phyloP scores from a whole-genome alignment of 2,113 vertebrate species.

The Gasterosteus nipponicus region DNA sequence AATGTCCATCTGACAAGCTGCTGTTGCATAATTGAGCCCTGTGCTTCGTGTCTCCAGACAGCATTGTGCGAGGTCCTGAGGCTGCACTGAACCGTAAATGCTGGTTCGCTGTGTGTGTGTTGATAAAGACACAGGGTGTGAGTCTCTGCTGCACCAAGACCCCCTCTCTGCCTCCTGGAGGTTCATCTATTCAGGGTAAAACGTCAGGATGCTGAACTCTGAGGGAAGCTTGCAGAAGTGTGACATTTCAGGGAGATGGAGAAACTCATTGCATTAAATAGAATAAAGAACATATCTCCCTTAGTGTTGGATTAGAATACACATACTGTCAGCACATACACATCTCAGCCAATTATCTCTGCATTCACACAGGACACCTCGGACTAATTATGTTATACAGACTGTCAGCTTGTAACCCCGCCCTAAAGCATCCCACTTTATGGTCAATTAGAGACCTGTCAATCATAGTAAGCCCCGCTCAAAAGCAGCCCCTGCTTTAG shows the following conservation, averaged over 20 bases:
- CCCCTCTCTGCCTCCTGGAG: neutral
- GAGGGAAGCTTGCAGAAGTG: neutral
- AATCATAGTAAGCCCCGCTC: too few relatives aligned
- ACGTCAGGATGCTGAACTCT: neutral
- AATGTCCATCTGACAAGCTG: constrained; percentile 21
- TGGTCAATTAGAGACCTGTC: too few relatives aligned
- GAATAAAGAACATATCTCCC: too few relatives aligned
- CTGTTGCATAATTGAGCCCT: constrained; percentile 45
- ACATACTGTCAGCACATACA: too few relatives aligned
- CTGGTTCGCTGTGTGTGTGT: neutral
- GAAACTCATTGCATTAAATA: neutral
- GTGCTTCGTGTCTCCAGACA: constrained; percentile 50
- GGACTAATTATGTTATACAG: too few relatives aligned
- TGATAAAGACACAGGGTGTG: constrained; percentile 1
- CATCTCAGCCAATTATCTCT: too few relatives aligned
- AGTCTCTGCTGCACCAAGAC: neutral
- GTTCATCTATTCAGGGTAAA: neutral
- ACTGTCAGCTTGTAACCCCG: too few relatives aligned
- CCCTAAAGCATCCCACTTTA: too few relatives aligned
- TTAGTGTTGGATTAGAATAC: too few relatives aligned
- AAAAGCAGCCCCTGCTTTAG: too few relatives aligned
- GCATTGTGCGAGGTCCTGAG: constrained; percentile 13
- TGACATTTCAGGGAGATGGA: neutral
- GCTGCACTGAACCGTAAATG: constrained; percentile 9
- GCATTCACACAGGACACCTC: too few relatives aligned